These are phyloP conservation scores for Amphilophus citrinellus DNA, from an alignment of 2,113 vertebrate genomes.

Conservation along the genomic window DNA sequence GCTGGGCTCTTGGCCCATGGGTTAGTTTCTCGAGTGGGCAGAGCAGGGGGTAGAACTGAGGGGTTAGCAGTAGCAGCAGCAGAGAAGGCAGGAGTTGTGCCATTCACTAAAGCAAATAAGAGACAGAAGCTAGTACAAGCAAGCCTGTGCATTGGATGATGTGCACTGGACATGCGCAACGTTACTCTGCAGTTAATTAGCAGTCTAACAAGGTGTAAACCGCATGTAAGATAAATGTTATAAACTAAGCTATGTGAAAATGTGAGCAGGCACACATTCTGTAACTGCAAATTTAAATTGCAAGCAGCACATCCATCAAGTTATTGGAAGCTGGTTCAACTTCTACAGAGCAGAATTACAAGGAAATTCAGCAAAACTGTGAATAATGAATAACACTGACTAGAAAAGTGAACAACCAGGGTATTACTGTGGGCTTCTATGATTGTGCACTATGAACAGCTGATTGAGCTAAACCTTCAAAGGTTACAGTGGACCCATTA, in stretches of 20 bases:
- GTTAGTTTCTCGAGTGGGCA: constrained; percentile 97
- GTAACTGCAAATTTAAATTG: not conserved
- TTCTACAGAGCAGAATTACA: not conserved
- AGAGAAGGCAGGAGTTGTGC: constrained; percentile 89
- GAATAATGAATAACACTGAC: not conserved
- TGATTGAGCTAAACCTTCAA: not conserved
- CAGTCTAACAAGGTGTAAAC: not conserved
- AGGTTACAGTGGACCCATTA: not conserved
- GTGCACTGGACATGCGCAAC: constrained; percentile 33
- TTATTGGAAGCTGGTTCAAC: not conserved
- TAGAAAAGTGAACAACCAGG: not conserved
- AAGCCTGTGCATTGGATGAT: constrained; percentile 1
- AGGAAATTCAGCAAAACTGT: not conserved
- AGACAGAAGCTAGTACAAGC: constrained; percentile 58
- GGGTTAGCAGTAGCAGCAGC: constrained; percentile 72
- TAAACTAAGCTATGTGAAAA: not conserved
- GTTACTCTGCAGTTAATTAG: constrained; percentile 27
- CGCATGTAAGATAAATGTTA: constrained; percentile 14
- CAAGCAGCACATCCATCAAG: not conserved
- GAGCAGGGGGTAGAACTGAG: constrained; percentile 87
- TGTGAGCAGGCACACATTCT: not conserved
- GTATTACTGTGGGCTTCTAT: not conserved
- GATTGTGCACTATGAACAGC: not conserved
- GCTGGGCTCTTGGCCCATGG: constrained; percentile 93
- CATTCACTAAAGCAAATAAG: constrained; percentile 93